Base-by-base conservation (phyloP, 2,888 invertebrate genomes). In the Leptopilina drosophilae region DNA sequence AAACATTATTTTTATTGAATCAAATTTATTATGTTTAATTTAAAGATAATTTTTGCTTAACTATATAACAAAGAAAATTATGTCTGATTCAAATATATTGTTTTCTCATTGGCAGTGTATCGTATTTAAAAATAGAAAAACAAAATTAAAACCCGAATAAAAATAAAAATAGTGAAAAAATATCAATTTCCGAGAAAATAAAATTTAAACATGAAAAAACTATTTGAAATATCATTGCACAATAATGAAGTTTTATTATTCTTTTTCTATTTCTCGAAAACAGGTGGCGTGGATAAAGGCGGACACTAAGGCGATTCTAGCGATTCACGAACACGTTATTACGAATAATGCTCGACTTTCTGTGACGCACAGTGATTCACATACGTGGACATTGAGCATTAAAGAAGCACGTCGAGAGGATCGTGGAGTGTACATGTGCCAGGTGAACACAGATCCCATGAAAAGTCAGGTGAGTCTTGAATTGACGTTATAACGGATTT, bases 231-330 rank as follows among this genome's bases (percentile, higher is more conserved):
- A 12, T 20, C 77, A 62, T 76, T 56, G 26, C 64, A 65, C 53
- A 77, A 81, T 64, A 62, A 76, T 62, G 67, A 77, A 77, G 73
- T 76, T 14, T 33, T 53, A 77, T 89, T 87, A 86, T 49, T 3
- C 20, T 20, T 49, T 49, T 46, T 49, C 12, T 49, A 11, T 49
- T 20, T 12, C 9, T 86, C 85, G 87, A 85, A 85, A 88, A 90
- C 93, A 98, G 97, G 97, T 98, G 90, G 97, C 97, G 87, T 98
- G 97, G 97, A 97, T 98, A 93, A 97, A 97, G 93, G 97, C 97
- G 84, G 97, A 97, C 93, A 97, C 97, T 85, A 97, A 97, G 93
- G 97, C 97, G 87, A 97, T 97, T 92, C 94, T 98, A 91, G 97
- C 97, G 86, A 97, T 97, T 92, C 97, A 98, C 93, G 97, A 97